A percentile compares a stretch with the other conserved stretches of the same genome.
Evolutionary conservation across 1,140 invertebrate genomes (phyloP).

Genomic region (Akabosia matsudoensis): DNA sequence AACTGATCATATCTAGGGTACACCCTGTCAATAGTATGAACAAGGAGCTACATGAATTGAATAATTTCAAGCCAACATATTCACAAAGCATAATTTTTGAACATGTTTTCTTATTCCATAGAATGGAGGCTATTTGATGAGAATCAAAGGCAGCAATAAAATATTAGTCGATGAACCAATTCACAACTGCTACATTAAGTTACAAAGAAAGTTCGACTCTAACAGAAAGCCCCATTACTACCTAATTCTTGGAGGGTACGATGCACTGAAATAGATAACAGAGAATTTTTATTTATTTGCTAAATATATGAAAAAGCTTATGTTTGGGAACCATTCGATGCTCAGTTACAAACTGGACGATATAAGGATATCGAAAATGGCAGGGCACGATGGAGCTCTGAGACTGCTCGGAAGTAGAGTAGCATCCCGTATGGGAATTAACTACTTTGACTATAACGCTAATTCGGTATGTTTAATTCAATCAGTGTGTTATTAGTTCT

Average conservation of each 20-base stretch:
- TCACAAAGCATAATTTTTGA: too few species aligned
- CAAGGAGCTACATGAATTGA: too few species aligned
- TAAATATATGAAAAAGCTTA: neutral
- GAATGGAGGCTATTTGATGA: slow-evolving; percentile 9
- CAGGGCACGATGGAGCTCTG: neutral
- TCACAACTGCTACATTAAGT: slow-evolving; percentile 19
- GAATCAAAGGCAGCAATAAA: slow-evolving; percentile 9
- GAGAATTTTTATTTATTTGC: neutral
- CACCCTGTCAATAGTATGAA: too few species aligned
- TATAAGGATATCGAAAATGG: neutral
- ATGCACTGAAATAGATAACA: neutral
- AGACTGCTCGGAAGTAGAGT: slow-evolving; percentile 6
- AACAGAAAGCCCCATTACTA: slow-evolving; percentile 5
- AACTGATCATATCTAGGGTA: slow-evolving; percentile 19
- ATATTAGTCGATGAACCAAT: slow-evolving; percentile 8
- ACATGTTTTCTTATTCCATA: neutral
- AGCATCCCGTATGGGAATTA: slow-evolving; percentile 10
- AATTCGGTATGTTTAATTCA: slow-evolving; percentile 2
- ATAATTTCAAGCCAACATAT: too few species aligned
- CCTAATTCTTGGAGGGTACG: slow-evolving; percentile 20
- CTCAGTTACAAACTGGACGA: slow-evolving; percentile 4
- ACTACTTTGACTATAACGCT: slow-evolving; percentile 12
- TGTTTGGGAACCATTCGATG: neutral
- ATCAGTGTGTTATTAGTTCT: neutral
- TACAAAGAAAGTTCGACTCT: slow-evolving; percentile 16